A percentile compares a stretch with the other conserved stretches of the same genome.
Evolutionary conservation across 1,140 invertebrate genomes (phyloP).

Genomic region (Trichonephila clavata): DNA sequence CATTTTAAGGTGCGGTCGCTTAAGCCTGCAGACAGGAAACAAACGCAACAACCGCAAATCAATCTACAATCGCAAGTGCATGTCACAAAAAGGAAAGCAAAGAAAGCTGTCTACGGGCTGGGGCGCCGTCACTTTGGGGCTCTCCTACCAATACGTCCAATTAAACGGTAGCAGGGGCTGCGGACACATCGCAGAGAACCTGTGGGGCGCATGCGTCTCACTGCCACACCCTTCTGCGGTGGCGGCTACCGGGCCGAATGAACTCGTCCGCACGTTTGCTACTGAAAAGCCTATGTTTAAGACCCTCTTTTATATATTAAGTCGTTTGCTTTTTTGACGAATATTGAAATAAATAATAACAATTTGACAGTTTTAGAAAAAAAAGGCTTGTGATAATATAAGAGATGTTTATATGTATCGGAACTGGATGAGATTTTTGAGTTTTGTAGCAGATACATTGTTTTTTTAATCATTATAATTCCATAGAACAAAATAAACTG

Average conservation of each 20-base stretch:
- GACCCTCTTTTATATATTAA: too few species aligned
- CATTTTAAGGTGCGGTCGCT: neutral
- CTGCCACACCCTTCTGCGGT: conserved; percentile 73
- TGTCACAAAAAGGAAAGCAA: neutral
- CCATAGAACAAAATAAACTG: too few species aligned
- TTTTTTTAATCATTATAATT: too few species aligned
- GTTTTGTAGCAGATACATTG: too few species aligned
- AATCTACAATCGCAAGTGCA: neutral
- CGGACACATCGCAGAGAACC: neutral
- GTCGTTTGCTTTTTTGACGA: too few species aligned
- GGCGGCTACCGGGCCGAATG: conserved; percentile 42
- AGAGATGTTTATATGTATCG: too few species aligned
- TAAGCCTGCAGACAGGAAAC: neutral
- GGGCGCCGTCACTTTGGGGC: neutral
- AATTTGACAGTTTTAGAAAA: too few species aligned
- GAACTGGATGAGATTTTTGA: too few species aligned
- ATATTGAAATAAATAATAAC: too few species aligned
- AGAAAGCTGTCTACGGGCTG: neutral
- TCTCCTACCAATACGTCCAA: conserved; percentile 27
- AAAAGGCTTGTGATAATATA: too few species aligned
- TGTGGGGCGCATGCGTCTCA: conserved; percentile 44
- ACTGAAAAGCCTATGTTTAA: too few species aligned
- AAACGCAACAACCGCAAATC: too few species aligned
- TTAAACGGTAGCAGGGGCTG: conserved; percentile 63
- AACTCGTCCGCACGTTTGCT: neutral